Evolutionary conservation across 1,140 invertebrate genomes (phyloP).

Genomic region (Lerema accius): DNA sequence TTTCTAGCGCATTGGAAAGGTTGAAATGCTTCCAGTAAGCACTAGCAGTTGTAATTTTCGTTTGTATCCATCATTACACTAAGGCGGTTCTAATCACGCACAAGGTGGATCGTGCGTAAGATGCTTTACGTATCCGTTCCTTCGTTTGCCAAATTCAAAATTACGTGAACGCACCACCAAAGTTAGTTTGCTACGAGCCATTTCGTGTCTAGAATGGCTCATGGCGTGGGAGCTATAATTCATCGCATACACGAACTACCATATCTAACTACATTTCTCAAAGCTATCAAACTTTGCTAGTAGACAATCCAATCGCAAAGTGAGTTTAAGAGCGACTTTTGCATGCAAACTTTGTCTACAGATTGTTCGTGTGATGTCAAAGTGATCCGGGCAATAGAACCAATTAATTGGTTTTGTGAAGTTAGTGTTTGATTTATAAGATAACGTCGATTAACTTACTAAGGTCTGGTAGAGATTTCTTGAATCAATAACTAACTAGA

Average conservation of each 20-base stretch:
- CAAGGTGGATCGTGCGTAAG: conserved; percentile 11
- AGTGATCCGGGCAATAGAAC: conserved; percentile 65
- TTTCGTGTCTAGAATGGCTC: conserved; percentile 59
- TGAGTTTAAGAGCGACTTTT: conserved; percentile 68
- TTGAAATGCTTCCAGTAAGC: not conserved
- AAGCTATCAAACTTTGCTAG: conserved; percentile 72
- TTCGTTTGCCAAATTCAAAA: conserved; percentile 52
- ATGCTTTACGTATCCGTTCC: conserved; percentile 27
- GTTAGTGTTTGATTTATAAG: conserved; percentile 50
- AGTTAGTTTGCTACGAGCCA: conserved; percentile 55
- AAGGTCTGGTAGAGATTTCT: not conserved
- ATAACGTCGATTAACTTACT: conserved; percentile 30
- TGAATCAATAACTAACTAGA: not conserved
- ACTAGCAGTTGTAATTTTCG: not conserved
- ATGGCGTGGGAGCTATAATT: conserved; percentile 59
- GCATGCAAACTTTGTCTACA: conserved; percentile 72
- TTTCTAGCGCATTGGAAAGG: not conserved
- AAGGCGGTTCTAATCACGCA: not conserved
- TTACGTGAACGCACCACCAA: conserved; percentile 37
- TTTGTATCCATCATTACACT: not conserved
- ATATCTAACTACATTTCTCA: conserved; percentile 67
- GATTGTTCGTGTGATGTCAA: conserved; percentile 69
- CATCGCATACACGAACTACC: conserved; percentile 61
- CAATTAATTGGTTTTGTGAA: conserved; percentile 64
- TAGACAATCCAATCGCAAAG: conserved; percentile 72